These are phyloP conservation scores for Saccostrea glomerata DNA, from an alignment of 1,140 invertebrate genomes.

Conservation along the genomic window DNA sequence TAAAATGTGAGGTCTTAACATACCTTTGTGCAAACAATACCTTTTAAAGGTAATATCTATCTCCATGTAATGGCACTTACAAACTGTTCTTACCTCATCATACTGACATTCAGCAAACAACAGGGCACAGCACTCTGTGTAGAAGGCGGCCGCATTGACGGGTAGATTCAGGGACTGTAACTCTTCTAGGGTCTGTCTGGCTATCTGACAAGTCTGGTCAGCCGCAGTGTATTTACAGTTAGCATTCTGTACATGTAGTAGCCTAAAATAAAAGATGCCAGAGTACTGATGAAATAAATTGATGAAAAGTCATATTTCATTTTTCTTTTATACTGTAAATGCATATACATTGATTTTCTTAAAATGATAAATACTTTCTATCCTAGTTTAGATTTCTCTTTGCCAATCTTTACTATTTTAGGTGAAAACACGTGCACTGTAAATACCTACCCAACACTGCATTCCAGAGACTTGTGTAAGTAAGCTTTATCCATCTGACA, in stretches of 20 bases:
- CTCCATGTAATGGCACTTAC: background rate
- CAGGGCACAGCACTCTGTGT: constrained; percentile 88
- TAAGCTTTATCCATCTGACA: constrained; percentile 66
- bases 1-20: too few species aligned
- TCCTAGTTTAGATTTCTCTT: too few species aligned
- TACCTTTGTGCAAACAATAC: too few species aligned
- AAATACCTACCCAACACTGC: constrained; percentile 73
- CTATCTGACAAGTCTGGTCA: constrained; percentile 83
- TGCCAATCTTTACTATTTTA: too few species aligned
- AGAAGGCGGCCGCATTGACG: constrained; percentile 85
- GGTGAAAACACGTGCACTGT: background rate
- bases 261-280: constrained; percentile 80
- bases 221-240: constrained; percentile 89
- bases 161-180: constrained; percentile 78
- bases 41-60: too few species aligned
- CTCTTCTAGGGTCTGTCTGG: constrained; percentile 81
- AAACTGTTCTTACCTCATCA: constrained; percentile 82
- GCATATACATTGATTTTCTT: too few species aligned
- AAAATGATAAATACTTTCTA: too few species aligned
- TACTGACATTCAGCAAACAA: constrained; percentile 91
- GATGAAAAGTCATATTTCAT: too few species aligned
- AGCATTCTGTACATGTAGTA: constrained; percentile 88
- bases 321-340: too few species aligned
- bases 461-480: constrained; percentile 73
- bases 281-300: background rate